Base-by-base conservation (phyloP, 2,113 vertebrate genomes). In the Prionailurus viverrinus region DNA sequence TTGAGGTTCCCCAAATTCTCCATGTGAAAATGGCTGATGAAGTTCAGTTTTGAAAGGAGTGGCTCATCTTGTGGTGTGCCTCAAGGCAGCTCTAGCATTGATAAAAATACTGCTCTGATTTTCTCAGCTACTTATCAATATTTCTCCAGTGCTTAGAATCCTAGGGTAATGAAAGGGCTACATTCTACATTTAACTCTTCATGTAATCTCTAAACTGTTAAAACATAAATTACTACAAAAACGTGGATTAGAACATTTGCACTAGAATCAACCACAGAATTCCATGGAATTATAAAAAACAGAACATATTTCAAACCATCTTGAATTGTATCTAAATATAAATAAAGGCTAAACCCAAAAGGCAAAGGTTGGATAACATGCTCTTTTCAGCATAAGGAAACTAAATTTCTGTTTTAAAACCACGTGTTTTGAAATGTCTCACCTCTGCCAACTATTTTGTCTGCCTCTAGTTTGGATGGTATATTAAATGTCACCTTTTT, bases 401-500 rank as follows among this genome's bases (percentile, higher is more conserved):
- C 6, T 78, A 41, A 76, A 74, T 18, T 53, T 87, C 21, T 81
- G 3, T 55, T 88, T 94, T 55, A 41, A 89, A 91, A 71, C 1
- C 6, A 55, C 4, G 89, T 78, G 65, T 96, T 95, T 96, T 55
- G 3, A 31, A 94, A 96, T 94, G 97, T 97, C 98, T 99, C 96
- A 99, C 99, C 99, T 99, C 97, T 98, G 96, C 99, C 99, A 69
- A 99, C 90, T 79, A 99, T 92, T 0, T 68, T 98, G 85, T 97
- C 95, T 82, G 98, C 98, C 74, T 98, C 98, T 74, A 99, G 79
- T 11, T 98, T 93, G 25, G 98, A 97, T 93, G 98, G 98, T 85
- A 98, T 95, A 29, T 65, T 98, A 97, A 99, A 97, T 87, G 88
- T 88, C 29, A 98, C 98, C 84, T 96, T 96, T 97, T 98, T 96